Percentiles rank a stretch among this genome's conserved stretches.
Conservation (phyloP, 2,797 vertebrate genomes). For the Rhinoraja longicauda region DNA sequence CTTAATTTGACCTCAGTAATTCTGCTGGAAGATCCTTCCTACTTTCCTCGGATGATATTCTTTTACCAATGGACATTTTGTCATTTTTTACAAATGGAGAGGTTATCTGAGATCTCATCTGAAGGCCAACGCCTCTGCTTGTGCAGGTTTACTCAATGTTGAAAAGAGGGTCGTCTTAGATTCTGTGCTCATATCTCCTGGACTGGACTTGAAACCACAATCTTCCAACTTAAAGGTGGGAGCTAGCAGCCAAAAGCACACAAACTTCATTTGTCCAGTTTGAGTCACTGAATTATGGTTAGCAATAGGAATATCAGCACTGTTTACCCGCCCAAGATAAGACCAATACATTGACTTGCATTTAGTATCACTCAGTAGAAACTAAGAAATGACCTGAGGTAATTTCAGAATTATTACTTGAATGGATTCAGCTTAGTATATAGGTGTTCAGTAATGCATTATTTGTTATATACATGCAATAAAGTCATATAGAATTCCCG, state of each 20-base stretch:
- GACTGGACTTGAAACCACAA: background rate
- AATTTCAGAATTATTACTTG: background rate
- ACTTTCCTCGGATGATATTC: background rate
- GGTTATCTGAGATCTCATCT: no score
- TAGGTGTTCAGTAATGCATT: background rate
- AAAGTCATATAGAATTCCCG: no score
- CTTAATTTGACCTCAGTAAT: no score
- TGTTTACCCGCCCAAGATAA: background rate
- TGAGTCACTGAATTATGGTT: background rate
- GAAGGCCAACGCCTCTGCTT: background rate
- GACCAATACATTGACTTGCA: background rate
- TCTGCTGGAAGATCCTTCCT: background rate
- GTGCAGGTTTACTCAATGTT: background rate
- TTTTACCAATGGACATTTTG: no score
- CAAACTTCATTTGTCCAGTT: background rate
- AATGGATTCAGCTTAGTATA: background rate
- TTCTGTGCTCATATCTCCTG: background rate
- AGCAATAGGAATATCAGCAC: background rate
- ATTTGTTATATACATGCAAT: background rate
- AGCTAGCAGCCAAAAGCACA: background rate
- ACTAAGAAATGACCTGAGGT: background rate
- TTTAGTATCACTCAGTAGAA: background rate
- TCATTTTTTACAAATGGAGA: no score
- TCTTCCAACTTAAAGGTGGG: background rate
- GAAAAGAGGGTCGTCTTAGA: background rate